phyloP scores from a whole-genome alignment of 2,113 vertebrate genomes.

The Bubo bubo region DNA sequence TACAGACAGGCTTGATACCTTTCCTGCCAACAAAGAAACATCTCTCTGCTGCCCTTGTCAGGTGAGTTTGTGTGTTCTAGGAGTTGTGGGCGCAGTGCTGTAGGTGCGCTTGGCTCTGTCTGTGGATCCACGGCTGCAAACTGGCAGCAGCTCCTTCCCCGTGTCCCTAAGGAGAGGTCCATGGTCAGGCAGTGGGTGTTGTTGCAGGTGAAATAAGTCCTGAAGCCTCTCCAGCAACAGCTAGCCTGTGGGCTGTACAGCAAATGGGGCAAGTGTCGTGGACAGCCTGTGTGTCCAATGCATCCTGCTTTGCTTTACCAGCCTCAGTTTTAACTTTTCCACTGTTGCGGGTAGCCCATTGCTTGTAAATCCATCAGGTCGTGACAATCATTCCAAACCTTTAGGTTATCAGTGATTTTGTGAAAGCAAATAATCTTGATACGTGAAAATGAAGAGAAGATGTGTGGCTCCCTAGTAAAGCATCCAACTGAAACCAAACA shows the following conservation, averaged over 20 bases:
- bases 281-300: neutral
- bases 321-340: neutral
- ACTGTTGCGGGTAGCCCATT: neutral
- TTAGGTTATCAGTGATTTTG: neutral
- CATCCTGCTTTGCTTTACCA: neutral
- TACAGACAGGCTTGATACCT: neutral
- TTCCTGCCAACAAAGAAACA: neutral
- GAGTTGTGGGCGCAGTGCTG: neutral
- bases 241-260: neutral
- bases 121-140: neutral
- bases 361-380: neutral
- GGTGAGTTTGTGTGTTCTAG: neutral
- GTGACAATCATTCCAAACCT: neutral
- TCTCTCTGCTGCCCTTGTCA: neutral
- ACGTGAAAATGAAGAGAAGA: neutral
- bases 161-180: neutral
- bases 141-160: neutral
- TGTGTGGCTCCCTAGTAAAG: neutral
- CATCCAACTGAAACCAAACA: neutral
- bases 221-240: accelerated
- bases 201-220: neutral
- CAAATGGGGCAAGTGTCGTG: neutral
- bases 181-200: accelerated
- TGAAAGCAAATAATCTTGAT: neutral
- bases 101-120: neutral